phyloP scores from a whole-genome alignment of 53 echinoderm and acorn worm genomes.

The Henricia sp. region DNA sequence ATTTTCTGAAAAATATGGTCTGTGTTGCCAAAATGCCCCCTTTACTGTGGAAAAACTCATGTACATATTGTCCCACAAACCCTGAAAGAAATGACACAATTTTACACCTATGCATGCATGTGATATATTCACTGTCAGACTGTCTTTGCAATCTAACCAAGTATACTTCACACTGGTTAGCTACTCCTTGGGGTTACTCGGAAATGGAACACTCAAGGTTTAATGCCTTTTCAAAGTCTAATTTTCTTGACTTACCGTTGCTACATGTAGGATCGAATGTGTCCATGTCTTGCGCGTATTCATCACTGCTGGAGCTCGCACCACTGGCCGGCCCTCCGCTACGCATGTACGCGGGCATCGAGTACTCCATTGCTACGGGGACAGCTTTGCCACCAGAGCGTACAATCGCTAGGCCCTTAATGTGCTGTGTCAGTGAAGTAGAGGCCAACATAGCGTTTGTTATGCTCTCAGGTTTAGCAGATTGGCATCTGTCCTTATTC shows the following conservation, averaged over 20 bases:
- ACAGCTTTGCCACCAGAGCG: constrained; percentile 47
- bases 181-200: too few species aligned
- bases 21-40: too few species aligned
- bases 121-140: too few species aligned
- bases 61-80: too few species aligned
- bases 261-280: constrained; percentile 35
- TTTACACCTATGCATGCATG: too few species aligned
- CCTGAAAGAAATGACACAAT: too few species aligned
- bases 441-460: constrained; percentile 52
- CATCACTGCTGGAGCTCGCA: constrained; percentile 48
- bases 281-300: constrained; percentile 54
- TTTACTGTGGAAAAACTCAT: too few species aligned
- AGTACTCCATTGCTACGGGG: constrained; percentile 53
- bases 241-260: constrained; percentile 30
- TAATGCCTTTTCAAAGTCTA: too few species aligned
- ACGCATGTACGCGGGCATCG: constrained; percentile 46
- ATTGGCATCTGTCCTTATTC: constrained; percentile 5
- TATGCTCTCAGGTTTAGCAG: neutral
- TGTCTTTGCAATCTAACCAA: too few species aligned
- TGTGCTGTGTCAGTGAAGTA: constrained; percentile 50
- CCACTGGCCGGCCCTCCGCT: constrained; percentile 50
- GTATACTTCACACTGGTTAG: too few species aligned
- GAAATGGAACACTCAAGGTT: too few species aligned
- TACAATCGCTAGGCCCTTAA: constrained; percentile 52
- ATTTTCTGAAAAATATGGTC: too few species aligned